A percentile compares a stretch with the other conserved stretches of the same genome.
Evolutionary conservation across 2,113 vertebrate species (phyloP).

Genomic region (Bothrops jararaca): DNA sequence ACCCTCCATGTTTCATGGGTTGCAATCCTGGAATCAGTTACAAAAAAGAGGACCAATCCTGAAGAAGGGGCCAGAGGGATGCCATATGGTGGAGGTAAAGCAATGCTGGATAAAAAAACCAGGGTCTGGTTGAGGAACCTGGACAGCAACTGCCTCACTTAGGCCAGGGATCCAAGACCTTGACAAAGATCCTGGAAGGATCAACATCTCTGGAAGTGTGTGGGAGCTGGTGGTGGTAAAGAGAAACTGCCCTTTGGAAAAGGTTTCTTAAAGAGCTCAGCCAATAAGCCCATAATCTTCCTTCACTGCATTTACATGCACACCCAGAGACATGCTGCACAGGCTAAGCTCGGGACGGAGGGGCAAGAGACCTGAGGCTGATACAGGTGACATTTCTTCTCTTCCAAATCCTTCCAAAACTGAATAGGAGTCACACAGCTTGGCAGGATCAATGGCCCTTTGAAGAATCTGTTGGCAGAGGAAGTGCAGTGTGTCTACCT

Average conservation of each 20-base stretch:
- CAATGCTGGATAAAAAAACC: neutral
- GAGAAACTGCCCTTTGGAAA: neutral
- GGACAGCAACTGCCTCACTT: neutral
- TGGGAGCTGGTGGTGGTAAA: no score
- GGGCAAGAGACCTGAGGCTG: neutral
- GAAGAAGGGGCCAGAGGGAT: constrained; percentile 27
- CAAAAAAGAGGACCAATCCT: constrained; percentile 26
- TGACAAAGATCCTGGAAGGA: neutral
- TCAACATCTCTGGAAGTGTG: neutral
- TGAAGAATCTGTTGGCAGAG: neutral
- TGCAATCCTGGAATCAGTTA: constrained; percentile 34
- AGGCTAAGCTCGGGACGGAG: neutral
- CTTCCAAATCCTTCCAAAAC: neutral
- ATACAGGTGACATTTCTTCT: neutral
- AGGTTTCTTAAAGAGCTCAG: neutral
- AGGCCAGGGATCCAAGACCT: neutral
- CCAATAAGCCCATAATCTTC: neutral
- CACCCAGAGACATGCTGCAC: neutral
- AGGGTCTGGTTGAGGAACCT: neutral
- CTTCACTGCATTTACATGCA: neutral
- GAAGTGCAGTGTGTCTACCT: neutral
- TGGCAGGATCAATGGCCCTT: neutral
- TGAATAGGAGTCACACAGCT: neutral
- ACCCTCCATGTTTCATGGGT: constrained; percentile 61
- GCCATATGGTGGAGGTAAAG: constrained; percentile 26